Conservation (phyloP, 2,797 vertebrate species). For the Thunnus albacares region DNA sequence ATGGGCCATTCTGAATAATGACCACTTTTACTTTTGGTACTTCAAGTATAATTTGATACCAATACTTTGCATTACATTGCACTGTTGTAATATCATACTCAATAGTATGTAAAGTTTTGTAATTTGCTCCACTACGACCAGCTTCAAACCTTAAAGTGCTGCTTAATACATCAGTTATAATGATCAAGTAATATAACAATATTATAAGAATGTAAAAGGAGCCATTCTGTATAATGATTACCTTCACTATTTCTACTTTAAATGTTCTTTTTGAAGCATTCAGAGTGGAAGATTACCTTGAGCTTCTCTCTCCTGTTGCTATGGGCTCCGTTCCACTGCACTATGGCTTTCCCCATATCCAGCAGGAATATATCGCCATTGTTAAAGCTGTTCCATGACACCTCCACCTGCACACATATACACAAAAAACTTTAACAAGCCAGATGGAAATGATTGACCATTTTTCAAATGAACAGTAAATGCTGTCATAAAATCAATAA, state of each 20-base stretch:
- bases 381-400: slow-evolving; percentile 94
- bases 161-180: no score
- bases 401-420: slow-evolving; percentile 82
- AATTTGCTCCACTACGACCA: neutral
- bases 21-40: no score
- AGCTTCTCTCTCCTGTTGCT: slow-evolving; percentile 92
- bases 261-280: neutral
- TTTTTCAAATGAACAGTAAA: neutral
- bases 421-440: slow-evolving; percentile 10
- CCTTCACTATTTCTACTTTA: neutral
- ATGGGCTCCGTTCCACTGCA: slow-evolving; percentile 94
- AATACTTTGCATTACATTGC: no score
- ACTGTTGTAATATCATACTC: no score
- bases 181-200: no score
- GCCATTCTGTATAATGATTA: neutral
- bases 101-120: no score
- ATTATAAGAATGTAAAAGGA: neutral
- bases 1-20: no score
- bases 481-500: neutral
- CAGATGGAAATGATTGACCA: neutral
- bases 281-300: slow-evolving; percentile 79
- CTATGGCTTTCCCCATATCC: slow-evolving; percentile 92
- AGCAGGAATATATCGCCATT: slow-evolving; percentile 92
- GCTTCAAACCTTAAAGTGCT: neutral
- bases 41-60: no score